phyloP scores from a whole-genome alignment of 1,140 invertebrate genomes.

The Leptonema lineaticorne region DNA sequence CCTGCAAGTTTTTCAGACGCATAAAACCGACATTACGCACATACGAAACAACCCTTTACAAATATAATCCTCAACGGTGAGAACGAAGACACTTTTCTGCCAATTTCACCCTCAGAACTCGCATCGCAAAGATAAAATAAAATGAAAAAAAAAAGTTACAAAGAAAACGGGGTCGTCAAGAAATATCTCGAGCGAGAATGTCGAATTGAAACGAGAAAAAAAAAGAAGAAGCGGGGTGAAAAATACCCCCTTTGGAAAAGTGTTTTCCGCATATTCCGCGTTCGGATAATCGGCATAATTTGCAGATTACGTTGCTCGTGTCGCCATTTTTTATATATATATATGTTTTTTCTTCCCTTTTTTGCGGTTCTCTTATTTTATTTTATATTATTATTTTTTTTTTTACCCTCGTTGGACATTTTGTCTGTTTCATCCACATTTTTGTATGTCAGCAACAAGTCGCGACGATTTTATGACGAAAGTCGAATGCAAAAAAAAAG shows the following conservation, averaged over 20 bases:
- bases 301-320: slow-evolving; percentile 3
- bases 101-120: not conserved
- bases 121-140: too few species aligned
- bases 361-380: too few species aligned
- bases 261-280: slow-evolving; percentile 1
- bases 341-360: too few species aligned
- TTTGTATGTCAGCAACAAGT: not conserved
- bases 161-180: too few species aligned
- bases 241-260: not conserved
- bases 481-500: not conserved
- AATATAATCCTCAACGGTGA: not conserved
- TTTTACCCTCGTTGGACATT: too few species aligned
- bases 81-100: not conserved
- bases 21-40: too few species aligned
- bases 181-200: not conserved
- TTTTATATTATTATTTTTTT: too few species aligned
- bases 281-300: slow-evolving; percentile 14
- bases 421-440: too few species aligned
- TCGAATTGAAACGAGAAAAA: not conserved
- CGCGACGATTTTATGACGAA: not conserved
- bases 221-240: not conserved
- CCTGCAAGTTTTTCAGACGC: too few species aligned
- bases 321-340: not conserved
- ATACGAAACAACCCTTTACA: not conserved
- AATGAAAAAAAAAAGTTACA: too few species aligned